These are phyloP conservation scores for Myotis lucifugus DNA, from an alignment of 2,113 vertebrate genomes.

Conservation along the genomic window DNA sequence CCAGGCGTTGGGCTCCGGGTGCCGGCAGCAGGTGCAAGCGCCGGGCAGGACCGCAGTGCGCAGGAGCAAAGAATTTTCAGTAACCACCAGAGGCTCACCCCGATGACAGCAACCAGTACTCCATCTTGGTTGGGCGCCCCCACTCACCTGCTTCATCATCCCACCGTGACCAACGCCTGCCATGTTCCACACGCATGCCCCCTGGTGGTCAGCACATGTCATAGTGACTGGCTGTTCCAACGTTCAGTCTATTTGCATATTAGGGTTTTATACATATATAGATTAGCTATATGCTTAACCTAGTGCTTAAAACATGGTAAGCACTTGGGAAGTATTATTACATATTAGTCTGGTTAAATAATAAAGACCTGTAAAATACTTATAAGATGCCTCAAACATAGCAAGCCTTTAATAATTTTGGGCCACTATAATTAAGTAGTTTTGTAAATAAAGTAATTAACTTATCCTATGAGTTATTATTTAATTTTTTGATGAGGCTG, in stretches of 20 bases:
- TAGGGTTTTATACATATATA: not conserved
- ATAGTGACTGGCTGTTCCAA: too few relatives aligned
- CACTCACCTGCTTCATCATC: too few relatives aligned
- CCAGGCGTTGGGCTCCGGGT: rapidly evolving
- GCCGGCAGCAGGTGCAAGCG: too few relatives aligned
- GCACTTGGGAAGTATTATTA: not conserved
- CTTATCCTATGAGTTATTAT: not conserved
- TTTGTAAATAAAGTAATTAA: conserved; percentile 62
- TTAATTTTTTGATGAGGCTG: conserved; percentile 1
- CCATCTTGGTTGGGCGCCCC: too few relatives aligned
- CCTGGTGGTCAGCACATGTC: too few relatives aligned
- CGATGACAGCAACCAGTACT: too few relatives aligned
- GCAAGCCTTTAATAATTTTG: conserved; percentile 3
- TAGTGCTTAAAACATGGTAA: not conserved
- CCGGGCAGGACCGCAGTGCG: too few relatives aligned
- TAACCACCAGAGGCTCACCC: too few relatives aligned
- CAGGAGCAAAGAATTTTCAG: too few relatives aligned
- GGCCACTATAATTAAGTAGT: not conserved
- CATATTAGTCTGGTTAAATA: conserved; percentile 19
- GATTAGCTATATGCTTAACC: not conserved
- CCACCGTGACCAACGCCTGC: too few relatives aligned
- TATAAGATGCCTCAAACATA: not conserved
- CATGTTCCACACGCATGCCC: too few relatives aligned
- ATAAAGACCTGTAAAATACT: conserved; percentile 10
- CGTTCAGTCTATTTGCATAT: too few relatives aligned